Evolutionary conservation across 2,888 invertebrate genomes (phyloP).

Genomic region (Stenodema calcarata): DNA sequence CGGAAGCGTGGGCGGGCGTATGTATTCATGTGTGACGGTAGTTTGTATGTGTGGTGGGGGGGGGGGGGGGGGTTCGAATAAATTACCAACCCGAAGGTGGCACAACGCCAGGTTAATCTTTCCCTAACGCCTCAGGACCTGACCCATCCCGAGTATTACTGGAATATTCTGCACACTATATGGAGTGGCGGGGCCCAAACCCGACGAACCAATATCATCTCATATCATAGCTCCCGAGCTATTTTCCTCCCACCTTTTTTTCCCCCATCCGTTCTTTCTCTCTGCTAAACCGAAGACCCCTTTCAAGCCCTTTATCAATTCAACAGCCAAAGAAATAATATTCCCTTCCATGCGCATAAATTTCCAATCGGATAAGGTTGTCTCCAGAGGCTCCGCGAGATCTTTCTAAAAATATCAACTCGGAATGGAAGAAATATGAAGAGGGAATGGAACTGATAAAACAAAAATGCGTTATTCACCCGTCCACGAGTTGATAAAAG

Average conservation of each 20-base stretch:
- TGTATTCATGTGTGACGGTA: not conserved
- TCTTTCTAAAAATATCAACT: not conserved
- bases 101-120: constrained; percentile 14
- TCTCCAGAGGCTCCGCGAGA: not conserved
- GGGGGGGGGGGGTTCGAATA: not conserved
- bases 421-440: not conserved
- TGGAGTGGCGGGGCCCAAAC: not conserved
- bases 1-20: not conserved
- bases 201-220: constrained; percentile 14
- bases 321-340: constrained; percentile 18
- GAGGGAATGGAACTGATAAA: not conserved
- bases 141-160: not conserved
- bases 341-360: constrained; percentile 6
- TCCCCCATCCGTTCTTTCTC: not conserved
- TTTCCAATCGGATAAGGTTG: not conserved
- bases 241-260: not conserved
- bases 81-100: not conserved
- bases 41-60: not conserved
- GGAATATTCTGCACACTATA: not conserved
- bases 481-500: too few relatives aligned
- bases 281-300: constrained; percentile 4
- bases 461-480: not conserved
- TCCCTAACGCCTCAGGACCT: not conserved
- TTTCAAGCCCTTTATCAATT: constrained; percentile 30
- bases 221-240: not conserved